phyloP scores from a whole-genome alignment of 2,888 invertebrate genomes.

The Thera obeliscata region DNA sequence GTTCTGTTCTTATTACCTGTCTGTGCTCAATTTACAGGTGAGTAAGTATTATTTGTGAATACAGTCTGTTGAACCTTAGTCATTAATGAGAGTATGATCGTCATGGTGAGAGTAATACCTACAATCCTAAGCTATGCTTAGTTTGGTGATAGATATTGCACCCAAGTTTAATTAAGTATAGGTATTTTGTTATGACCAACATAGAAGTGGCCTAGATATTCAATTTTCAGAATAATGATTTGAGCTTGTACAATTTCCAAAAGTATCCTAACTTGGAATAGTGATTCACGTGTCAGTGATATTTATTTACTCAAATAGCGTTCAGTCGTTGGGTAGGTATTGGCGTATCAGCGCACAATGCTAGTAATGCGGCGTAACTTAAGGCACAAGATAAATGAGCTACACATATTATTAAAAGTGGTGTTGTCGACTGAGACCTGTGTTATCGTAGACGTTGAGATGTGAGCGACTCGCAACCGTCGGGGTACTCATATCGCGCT shows the following conservation, averaged over 20 bases:
- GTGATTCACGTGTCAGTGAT: constrained; percentile 2
- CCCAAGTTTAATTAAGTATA: no score
- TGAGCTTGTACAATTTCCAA: neutral
- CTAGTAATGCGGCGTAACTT: constrained; percentile 59
- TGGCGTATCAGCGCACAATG: constrained; percentile 51
- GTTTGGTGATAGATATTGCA: no score
- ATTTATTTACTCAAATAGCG: constrained; percentile 16
- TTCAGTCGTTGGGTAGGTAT: constrained; percentile 39
- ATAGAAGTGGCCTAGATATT: neutral
- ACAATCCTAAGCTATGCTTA: no score
- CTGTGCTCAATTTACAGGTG: no score
- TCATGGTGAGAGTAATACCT: no score
- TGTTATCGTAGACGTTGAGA: constrained; percentile 77
- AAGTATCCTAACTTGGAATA: neutral
- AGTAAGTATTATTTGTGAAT: no score
- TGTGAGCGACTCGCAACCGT: constrained; percentile 69
- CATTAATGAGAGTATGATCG: no score
- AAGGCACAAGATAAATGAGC: constrained; percentile 75
- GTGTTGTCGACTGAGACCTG: constrained; percentile 70
- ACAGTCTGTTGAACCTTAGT: no score
- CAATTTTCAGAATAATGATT: neutral
- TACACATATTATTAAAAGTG: constrained; percentile 74
- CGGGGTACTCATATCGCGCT: constrained; percentile 69
- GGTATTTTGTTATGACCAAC: neutral
- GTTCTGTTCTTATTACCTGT: no score